Evolutionary conservation across 2,888 invertebrate species (phyloP).

Genomic region (Galeruca laticollis): DNA sequence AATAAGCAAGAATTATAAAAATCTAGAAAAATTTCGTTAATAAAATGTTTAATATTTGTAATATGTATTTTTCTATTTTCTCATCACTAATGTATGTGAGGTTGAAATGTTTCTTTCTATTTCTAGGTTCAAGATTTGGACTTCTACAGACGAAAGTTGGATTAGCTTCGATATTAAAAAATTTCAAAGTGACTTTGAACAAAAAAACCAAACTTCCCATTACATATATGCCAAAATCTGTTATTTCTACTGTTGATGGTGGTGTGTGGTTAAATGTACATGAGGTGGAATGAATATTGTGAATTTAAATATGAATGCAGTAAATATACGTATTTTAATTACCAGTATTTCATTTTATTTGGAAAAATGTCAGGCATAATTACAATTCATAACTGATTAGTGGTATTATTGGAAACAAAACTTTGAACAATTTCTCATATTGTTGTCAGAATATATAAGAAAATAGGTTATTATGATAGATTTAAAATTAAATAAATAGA

Average conservation of each 20-base stretch:
- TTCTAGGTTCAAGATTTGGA: conserved; percentile 58
- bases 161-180: conserved; percentile 46
- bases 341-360: neutral
- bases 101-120: neutral
- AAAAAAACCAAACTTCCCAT: conserved; percentile 43
- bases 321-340: neutral
- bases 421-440: no score
- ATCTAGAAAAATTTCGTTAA: no score
- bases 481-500: no score
- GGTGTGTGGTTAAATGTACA: conserved; percentile 52
- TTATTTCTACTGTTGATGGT: conserved; percentile 47
- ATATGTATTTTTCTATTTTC: no score
- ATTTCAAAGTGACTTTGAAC: conserved; percentile 47
- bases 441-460: no score
- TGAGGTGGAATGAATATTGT: conserved; percentile 59
- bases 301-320: neutral
- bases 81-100: no score
- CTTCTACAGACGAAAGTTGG: conserved; percentile 56
- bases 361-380: neutral
- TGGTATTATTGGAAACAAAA: no score
- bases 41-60: no score
- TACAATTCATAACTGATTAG: no score
- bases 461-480: no score
- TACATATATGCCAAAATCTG: conserved; percentile 30
- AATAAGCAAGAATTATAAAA: no score